Conservation (phyloP, 1,140 invertebrate species). For the Anagrus nilaparvatae region DNA sequence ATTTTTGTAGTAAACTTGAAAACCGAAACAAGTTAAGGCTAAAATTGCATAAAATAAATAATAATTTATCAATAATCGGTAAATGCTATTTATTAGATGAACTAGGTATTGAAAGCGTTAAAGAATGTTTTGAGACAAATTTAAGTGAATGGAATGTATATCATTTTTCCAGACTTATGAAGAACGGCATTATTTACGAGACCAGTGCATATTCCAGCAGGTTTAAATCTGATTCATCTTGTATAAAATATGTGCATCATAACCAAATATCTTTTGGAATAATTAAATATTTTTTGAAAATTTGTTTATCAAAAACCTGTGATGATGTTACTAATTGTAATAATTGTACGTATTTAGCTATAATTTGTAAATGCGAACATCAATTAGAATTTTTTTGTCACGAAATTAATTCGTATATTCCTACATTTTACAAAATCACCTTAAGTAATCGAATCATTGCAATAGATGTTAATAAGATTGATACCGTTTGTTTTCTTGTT, state of each 20-base stretch:
- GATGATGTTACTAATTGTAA: too few species aligned
- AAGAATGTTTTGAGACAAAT: not conserved
- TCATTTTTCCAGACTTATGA: not conserved
- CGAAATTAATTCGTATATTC: not conserved
- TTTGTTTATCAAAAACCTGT: too few species aligned
- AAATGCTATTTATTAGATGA: not conserved
- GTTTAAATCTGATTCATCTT: not conserved
- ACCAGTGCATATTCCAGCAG: not conserved
- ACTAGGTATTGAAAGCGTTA: not conserved
- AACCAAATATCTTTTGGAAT: too few species aligned
- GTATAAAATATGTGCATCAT: not conserved
- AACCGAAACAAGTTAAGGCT: not conserved
- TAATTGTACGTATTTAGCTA: not conserved
- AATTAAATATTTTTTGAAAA: too few species aligned
- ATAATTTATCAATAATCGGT: not conserved
- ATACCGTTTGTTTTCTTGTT: not conserved
- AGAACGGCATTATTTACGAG: not conserved
- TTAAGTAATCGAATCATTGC: not conserved
- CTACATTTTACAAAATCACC: not conserved
- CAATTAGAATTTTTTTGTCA: not conserved
- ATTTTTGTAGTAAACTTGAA: constrained; percentile 1
- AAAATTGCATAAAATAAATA: not conserved
- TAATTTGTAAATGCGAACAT: not conserved
- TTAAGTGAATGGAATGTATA: not conserved
- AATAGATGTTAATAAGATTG: not conserved